Conservation (phyloP, 2,113 vertebrate species). For the Puffinus mauretanicus region DNA sequence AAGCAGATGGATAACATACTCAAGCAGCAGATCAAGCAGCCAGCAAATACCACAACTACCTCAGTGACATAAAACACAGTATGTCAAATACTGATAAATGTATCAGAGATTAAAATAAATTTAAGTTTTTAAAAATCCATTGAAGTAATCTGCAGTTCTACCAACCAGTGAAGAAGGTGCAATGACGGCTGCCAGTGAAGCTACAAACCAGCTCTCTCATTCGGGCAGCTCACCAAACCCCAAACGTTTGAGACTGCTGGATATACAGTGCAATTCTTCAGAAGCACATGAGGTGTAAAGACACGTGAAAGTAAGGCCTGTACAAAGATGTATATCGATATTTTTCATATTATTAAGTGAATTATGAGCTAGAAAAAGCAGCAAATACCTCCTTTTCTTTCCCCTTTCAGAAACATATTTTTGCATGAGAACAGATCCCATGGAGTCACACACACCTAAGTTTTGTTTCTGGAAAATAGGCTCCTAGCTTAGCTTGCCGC, state of each 20-base stretch:
- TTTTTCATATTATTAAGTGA: not conserved
- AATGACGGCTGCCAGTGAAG: not conserved
- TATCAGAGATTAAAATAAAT: not conserved
- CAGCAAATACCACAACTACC: not conserved
- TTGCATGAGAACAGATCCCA: not conserved
- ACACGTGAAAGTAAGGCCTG: not conserved
- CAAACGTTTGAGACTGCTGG: accelerated
- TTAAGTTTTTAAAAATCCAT: not conserved
- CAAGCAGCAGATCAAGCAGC: not conserved
- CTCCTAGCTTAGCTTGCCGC: not conserved
- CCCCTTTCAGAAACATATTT: not conserved
- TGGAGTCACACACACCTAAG: not conserved
- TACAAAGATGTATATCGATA: not conserved
- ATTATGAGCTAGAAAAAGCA: not conserved
- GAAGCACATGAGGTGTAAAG: not conserved
- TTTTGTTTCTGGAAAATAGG: not conserved
- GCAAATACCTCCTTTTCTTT: not conserved
- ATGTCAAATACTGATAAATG: not conserved
- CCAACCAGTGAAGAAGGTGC: not conserved
- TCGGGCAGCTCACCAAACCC: not conserved
- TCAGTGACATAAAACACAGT: not conserved
- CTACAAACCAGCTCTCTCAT: not conserved
- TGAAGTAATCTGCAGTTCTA: not conserved
- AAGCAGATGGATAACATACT: not conserved
- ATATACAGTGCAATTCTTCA: not conserved